phyloP scores from a whole-genome alignment of 2,888 invertebrate genomes.

The Oeneis ivallda region DNA sequence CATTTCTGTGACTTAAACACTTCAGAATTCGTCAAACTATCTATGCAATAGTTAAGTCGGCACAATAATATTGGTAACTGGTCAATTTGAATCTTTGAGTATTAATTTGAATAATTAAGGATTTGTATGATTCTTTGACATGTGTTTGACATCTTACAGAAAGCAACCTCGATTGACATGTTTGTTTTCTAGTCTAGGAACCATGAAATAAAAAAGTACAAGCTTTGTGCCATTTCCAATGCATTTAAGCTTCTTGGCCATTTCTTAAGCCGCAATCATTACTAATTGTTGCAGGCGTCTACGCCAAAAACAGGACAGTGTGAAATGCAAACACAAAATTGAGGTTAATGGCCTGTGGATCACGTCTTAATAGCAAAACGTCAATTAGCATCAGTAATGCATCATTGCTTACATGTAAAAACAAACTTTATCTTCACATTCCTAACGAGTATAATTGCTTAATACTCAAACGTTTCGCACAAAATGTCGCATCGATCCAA shows the following conservation, averaged over 20 bases:
- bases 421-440: slow-evolving; percentile 6
- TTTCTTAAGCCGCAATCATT: slow-evolving; percentile 2
- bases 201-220: neutral
- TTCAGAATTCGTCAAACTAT: too few relatives aligned
- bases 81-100: too few relatives aligned
- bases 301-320: slow-evolving; percentile 31
- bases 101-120: too few relatives aligned
- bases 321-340: slow-evolving; percentile 47
- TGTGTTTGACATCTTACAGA: too few relatives aligned
- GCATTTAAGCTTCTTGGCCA: too few relatives aligned
- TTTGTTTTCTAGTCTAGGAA: too few relatives aligned
- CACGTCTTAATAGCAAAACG: slow-evolving; percentile 52
- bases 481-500: slow-evolving; percentile 17
- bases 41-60: too few relatives aligned
- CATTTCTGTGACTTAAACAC: too few relatives aligned
- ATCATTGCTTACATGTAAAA: slow-evolving; percentile 30
- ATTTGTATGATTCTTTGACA: too few relatives aligned
- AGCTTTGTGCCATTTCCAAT: neutral
- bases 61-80: too few relatives aligned
- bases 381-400: slow-evolving; percentile 49
- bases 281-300: slow-evolving; percentile 13
- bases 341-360: slow-evolving; percentile 52
- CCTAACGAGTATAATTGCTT: neutral
- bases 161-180: too few relatives aligned
- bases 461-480: neutral